Evolutionary conservation across 1,140 invertebrate genomes (phyloP), one percentile per base, ranked within the genome.

Genomic region (Muscidifurax raptorellus): DNA sequence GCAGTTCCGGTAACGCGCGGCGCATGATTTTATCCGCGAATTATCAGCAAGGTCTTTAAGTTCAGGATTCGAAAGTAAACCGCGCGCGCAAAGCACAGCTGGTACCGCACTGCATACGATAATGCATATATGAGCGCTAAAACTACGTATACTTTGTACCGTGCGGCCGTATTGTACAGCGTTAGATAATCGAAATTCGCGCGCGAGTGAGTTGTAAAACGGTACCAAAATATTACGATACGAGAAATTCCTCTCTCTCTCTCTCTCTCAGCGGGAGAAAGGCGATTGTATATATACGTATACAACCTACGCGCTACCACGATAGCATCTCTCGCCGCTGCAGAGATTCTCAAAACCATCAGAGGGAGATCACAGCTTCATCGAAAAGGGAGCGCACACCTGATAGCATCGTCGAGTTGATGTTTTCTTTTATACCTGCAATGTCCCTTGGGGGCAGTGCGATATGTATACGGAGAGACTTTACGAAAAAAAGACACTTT

Each of bases 21-120:
- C 7, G 52, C 52, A 59, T 59, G 52, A 59, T 59, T 59, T 59
- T 59, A 59, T 59, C 52, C 52, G 71, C 80, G 44, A 28, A 66
- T 77, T 76, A 83, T 83, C 74, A 83, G 40, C 74, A 83, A 77
- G 81, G 81, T 77, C 74, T 83, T 12, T 44, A 82, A 82, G 44
- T 64, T 76, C 72, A 77, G 72, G 81, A 83, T 83, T 77, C 67
- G 81, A 83, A 83, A 83, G 81, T 83, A 77, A 83, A 69, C 66
- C 66, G 36, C 67, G 52, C 15, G 18, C 52, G 52, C 47, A 32
- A 2, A 4, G 52, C 18, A 36, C 81, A 83, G 81, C 32, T 77
- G 72, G 47, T 77, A 75, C 69, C 9, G 12, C 10, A 52, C 1
- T 28, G 40, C n/a, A n/a, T n/a, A n/a, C n/a, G n/a, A n/a, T n/a